Base-by-base conservation (phyloP, 2,113 vertebrate genomes). In the Ranitomeya variabilis region DNA sequence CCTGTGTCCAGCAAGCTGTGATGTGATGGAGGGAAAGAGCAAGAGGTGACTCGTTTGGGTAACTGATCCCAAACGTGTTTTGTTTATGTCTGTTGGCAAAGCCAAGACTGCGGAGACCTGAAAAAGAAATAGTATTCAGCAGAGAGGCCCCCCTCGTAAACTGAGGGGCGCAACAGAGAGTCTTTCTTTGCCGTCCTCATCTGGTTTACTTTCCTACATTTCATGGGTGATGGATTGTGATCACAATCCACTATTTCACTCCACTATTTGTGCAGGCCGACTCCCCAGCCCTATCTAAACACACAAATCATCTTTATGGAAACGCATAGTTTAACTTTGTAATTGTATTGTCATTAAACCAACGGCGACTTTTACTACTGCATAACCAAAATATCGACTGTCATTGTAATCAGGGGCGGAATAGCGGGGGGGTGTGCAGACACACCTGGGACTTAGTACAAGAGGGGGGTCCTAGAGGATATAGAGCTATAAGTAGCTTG, bases 11-110 rank as follows among this genome's bases (percentile, higher is more conserved):
- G 51, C 89, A 86, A 80, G 86, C 90, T 87, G 84, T 80, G 86
- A 92, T 31, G 81, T 69, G 81, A 89, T 45, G 81, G 74, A 74
- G 71, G 73, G 80, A 64, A 62, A 19, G 91, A 93, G 90, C 90
- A 62, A 31, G 89, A 89, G 66, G 90, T 90, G 92, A 92, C 78
- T 77, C 87, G 90, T 90, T 88, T 86, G 90, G 88, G 90, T 90
- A 93, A 91, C 88, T 91, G 92, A 92, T 90, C 91, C 91, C 87
- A 84, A 87, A 67, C 82, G 51, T 78, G 14, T 88, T 26, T 87
- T 90, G 84, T 89, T 90, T 90, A 86, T 78, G 80, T 88, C 60
- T 90, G 91, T 89, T 91, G 91, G 82, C 84, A 92, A 93, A 78
- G 89, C 1, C 89, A 90, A 54, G 81, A 0, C 0, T 67, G 59